phyloP scores from a whole-genome alignment of 1,140 invertebrate genomes.

The Triops cancriformis region DNA sequence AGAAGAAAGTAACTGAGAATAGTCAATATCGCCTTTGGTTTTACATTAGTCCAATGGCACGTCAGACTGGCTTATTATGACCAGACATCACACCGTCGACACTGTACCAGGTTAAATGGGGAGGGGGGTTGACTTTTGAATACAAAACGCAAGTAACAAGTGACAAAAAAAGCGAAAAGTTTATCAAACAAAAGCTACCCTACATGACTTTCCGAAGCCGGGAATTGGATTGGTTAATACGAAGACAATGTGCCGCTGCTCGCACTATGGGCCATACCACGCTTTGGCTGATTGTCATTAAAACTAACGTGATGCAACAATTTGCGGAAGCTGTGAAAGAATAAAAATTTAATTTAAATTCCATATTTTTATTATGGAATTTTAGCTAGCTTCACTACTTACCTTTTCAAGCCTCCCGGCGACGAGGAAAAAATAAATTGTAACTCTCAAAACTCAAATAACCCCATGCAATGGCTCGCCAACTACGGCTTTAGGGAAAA shows the following conservation, averaged over 20 bases:
- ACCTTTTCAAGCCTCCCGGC: no score
- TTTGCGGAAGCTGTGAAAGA: not conserved
- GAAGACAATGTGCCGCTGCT: not conserved
- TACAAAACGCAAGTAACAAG: not conserved
- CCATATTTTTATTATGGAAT: not conserved
- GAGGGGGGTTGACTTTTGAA: no score
- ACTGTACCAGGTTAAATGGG: not conserved
- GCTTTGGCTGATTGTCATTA: constrained; percentile 2
- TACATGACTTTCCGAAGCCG: not conserved
- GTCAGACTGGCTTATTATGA: not conserved
- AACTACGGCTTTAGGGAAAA: constrained; percentile 10
- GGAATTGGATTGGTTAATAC: not conserved
- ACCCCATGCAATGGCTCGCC: constrained; percentile 1
- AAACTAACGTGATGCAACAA: not conserved
- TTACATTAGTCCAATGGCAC: not conserved
- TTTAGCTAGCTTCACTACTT: no score
- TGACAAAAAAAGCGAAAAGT: not conserved
- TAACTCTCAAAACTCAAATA: not conserved
- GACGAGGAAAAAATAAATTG: not conserved
- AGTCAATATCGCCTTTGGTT: not conserved
- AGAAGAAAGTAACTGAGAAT: not conserved
- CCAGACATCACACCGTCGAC: not conserved
- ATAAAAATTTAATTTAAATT: not conserved
- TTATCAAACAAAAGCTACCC: not conserved
- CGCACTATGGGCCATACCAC: not conserved